Percentiles rank a stretch among this genome's conserved stretches.
Conservation (phyloP, 2,797 vertebrate genomes). For the Echeneis naucrates region DNA sequence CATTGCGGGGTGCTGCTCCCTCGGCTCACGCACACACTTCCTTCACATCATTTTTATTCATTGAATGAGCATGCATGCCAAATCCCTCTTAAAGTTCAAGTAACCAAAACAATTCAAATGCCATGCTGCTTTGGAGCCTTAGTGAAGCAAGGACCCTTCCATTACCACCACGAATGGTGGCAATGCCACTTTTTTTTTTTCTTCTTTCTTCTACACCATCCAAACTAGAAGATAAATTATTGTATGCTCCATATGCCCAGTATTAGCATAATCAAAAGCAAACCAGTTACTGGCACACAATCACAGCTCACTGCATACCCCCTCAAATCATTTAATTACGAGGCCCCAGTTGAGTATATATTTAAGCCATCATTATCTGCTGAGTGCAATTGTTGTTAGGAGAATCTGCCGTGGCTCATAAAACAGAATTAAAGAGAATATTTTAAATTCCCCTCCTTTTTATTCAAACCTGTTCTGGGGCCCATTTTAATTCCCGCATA, state of each 20-base stretch:
- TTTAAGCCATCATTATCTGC: conserved; percentile 79
- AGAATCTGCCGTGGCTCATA: conserved; percentile 58
- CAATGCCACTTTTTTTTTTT: conserved; percentile 56
- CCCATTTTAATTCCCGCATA: conserved; percentile 13
- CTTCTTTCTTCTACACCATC: conserved; percentile 47
- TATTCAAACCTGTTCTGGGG: conserved; percentile 25
- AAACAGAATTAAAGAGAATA: conserved; percentile 55
- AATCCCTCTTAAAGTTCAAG: conserved; percentile 75
- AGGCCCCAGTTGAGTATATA: conserved; percentile 77
- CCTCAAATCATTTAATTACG: conserved; percentile 83
- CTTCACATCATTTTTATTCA: conserved; percentile 70
- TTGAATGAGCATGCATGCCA: conserved; percentile 56
- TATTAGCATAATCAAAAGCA: conserved; percentile 80
- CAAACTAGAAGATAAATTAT: conserved; percentile 52
- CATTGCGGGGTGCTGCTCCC: conserved; percentile 37
- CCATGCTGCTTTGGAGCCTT: conserved; percentile 60
- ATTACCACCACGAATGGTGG: conserved; percentile 49
- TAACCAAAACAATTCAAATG: conserved; percentile 71
- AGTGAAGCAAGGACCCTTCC: conserved; percentile 55
- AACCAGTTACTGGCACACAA: conserved; percentile 80
- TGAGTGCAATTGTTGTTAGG: conserved; percentile 64
- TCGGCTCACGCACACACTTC: conserved; percentile 45
- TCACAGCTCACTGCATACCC: conserved; percentile 77
- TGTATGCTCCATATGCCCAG: conserved; percentile 64
- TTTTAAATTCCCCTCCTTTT: conserved; percentile 47